These are phyloP conservation scores for Oreochromis tanganicae DNA, from an alignment of 2,113 vertebrate species.

Conservation along the genomic window DNA sequence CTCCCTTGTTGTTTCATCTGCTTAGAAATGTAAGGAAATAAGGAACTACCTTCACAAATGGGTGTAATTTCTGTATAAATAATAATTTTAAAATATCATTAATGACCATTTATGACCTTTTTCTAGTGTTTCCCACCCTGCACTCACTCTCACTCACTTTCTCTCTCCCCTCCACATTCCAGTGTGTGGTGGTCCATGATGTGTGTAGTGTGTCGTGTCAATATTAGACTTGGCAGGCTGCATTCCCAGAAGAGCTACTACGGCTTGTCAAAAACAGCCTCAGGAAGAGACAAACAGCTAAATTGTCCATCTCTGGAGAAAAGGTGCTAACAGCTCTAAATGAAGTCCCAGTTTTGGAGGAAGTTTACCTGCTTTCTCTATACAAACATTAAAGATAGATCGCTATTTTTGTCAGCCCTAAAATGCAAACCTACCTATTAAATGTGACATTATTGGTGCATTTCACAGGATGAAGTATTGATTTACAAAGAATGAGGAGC, in stretches of 20 bases:
- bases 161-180: background rate
- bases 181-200: constrained; percentile 21
- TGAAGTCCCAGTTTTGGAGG: background rate
- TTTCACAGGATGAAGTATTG: background rate
- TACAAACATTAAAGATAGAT: background rate
- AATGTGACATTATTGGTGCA: background rate
- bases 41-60: background rate
- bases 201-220: constrained; percentile 58
- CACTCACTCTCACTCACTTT: background rate
- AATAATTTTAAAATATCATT: background rate
- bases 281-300: background rate
- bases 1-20: background rate
- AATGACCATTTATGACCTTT: background rate
- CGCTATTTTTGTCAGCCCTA: background rate
- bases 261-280: constrained; percentile 23
- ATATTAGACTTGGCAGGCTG: constrained; percentile 63
- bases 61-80: background rate
- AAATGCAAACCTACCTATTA: background rate
- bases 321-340: background rate
- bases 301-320: background rate
- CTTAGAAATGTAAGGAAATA: background rate
- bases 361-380: background rate
- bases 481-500: background rate
- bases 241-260: constrained; percentile 32
- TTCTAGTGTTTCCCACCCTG: background rate